These are phyloP conservation scores for Apodemia duryi DNA, from an alignment of 2,888 invertebrate species.

Conservation along the genomic window DNA sequence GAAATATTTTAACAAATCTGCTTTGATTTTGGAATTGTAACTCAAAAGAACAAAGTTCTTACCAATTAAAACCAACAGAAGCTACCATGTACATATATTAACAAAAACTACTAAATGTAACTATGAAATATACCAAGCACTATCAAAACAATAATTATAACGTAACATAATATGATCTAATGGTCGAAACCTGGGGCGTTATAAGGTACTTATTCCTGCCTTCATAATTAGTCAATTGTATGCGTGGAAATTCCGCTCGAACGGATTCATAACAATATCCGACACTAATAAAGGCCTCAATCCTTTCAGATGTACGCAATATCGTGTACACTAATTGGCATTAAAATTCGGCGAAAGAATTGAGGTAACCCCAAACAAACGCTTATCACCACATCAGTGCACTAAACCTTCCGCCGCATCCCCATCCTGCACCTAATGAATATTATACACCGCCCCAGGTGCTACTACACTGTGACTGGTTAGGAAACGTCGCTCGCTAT, in stretches of 20 bases:
- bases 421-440: constrained; percentile 48
- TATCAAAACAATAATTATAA: constrained; percentile 21
- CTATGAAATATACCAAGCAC: constrained; percentile 20
- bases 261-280: constrained; percentile 67
- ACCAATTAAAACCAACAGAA: too few relatives aligned
- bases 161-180: constrained; percentile 27
- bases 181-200: constrained; percentile 30
- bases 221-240: constrained; percentile 33
- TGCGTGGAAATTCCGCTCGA: constrained; percentile 50
- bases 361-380: constrained; percentile 68
- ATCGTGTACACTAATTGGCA: constrained; percentile 76
- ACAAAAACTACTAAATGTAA: neutral
- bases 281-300: constrained; percentile 71
- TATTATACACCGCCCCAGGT: constrained; percentile 63
- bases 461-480: constrained; percentile 37
- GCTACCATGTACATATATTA: too few relatives aligned
- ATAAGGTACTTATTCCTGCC: constrained; percentile 29
- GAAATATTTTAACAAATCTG: too few relatives aligned
- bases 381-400: constrained; percentile 68
- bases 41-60: too few relatives aligned
- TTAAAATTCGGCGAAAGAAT: constrained; percentile 64
- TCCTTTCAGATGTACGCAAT: constrained; percentile 61
- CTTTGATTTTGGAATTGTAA: too few relatives aligned
- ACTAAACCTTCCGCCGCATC: constrained; percentile 36
- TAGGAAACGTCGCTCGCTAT: neutral